Evolutionary conservation across 2,888 invertebrate species (phyloP), one percentile per base, ranked within the genome.

Genomic region (Acronicta aceris): DNA sequence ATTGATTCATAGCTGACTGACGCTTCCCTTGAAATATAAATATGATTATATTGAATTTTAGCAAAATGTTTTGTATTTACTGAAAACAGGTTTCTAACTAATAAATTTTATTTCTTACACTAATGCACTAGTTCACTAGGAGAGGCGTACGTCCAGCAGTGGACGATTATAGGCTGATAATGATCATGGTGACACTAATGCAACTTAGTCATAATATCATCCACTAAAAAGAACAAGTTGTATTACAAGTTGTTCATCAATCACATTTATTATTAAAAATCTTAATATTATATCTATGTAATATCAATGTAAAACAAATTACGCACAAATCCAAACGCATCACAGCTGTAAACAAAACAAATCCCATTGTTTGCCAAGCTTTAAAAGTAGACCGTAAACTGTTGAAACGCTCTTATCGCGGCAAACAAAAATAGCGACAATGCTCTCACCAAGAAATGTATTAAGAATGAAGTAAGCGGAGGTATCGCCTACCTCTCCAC

Each of bases 341-440:
- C 76, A 74, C 71, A 67, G 60, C 72, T 76, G 71, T 78, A 82
- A 71, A 80, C 77, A 81, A 74, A 78, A 65, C 56, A 71, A 71
- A 75, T 76, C 74, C 69, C 42, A 71, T 81, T 84, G 79, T 83
- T 78, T 81, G 68, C 63, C 49, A 75, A 79, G 67, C 74, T 69
- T 65, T 45, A 60, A 54, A 63, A 69, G 60, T 71, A 75, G 69
- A 69, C 65, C 72, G 72, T 79, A 75, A 84, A 81, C 78, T 77
- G 79, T 70, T 78, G 81, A 79, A 78, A 80, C 77, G 76, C 77
- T 79, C 79, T 80, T 83, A 82, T 81, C 81, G 74, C 4, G 52
- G 69, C 69, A 65, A 76, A 78, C 71, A 74, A 81, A 81, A 80
- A 80, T 80, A 76, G 69, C 72, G 74, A 65, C 68, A 66, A 72